A percentile compares a stretch with the other conserved stretches of the same genome.
Conservation (phyloP, 2,113 vertebrate species). For the Emydura subglobosa region DNA sequence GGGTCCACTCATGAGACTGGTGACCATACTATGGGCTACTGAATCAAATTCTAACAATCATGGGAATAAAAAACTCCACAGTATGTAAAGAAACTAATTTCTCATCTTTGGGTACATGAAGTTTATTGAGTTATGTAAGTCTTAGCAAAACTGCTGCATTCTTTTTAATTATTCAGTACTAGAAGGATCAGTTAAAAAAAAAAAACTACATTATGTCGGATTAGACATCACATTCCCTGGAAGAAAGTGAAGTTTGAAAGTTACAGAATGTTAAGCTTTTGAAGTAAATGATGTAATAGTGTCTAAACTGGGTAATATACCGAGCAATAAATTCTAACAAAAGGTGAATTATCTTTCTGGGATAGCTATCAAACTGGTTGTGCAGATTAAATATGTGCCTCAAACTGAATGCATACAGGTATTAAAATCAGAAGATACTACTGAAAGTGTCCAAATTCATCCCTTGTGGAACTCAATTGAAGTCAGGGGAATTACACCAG, state of each 20-base stretch:
- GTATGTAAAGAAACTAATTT: neutral
- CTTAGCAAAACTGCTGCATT: neutral
- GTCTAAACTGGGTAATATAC: constrained; percentile 43
- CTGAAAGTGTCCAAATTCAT: constrained; percentile 58
- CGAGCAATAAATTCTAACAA: constrained; percentile 54
- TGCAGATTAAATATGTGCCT: constrained; percentile 60
- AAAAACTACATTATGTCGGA: neutral
- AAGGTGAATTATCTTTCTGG: constrained; percentile 60
- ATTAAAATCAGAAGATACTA: constrained; percentile 50
- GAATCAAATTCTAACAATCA: neutral
- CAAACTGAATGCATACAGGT: constrained; percentile 35
- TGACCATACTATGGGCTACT: neutral
- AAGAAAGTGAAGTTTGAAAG: constrained; percentile 24
- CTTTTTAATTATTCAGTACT: neutral
- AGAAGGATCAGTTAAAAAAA: constrained; percentile 19
- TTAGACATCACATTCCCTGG: neutral
- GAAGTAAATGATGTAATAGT: constrained; percentile 62
- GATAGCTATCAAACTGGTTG: constrained; percentile 60
- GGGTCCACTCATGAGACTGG: neutral
- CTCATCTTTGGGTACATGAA: neutral
- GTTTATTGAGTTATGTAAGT: neutral
- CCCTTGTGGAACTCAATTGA: constrained; percentile 57
- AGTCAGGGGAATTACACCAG: constrained; percentile 23
- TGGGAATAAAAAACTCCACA: neutral
- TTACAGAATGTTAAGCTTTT: constrained; percentile 48